Evolutionary conservation across 2,888 invertebrate species (phyloP), one percentile per base, ranked within the genome.

Genomic region (Agrochola macilenta): DNA sequence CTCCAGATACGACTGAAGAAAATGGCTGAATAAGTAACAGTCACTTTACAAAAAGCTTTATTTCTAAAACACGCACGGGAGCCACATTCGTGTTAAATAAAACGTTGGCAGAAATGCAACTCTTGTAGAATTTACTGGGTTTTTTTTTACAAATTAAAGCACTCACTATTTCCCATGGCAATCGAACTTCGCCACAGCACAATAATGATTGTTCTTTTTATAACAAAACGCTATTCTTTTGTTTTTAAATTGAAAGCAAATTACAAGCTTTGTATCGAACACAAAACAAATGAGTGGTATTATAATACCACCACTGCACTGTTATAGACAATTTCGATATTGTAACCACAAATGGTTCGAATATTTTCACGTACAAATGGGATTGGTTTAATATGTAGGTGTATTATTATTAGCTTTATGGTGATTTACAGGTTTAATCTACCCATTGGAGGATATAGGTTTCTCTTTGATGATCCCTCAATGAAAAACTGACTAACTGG

Each of bases 211-310:
- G 49, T 72, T 73, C 7, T 9, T 66, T 72, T 72, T 35, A 60
- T 54, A 43, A 43, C 23, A n/a, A 58, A 72, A 39, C 66, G 49
- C 35, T 52, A 63, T 82, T 76, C 66, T 77, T 82, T 85, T 84
- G 79, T 85, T 85, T 80, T 72, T n/a, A 43, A 75, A 69, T 83
- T 83, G 74, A 85, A 79, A 70, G 69, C 52, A 79, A 82, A 86
- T 82, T 83, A 83, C 64, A 58, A 58, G 74, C 52, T 73, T 70
- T 73, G 79, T 72, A 61, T 76, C 43, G 60, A 63, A 79, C 65
- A 77, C 64, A 78, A 71, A 71, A 49, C 46, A 39, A 76, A 81
- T 84, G 66, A 30, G 52, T 46, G 63, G 66, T 52, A 85, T 82
- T 78, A 85, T 5, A 26, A 61, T 61, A 77, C 77, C 69, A 65